Evolutionary conservation across 2,797 vertebrate species (phyloP).

Genomic region (Cyprinella venusta): DNA sequence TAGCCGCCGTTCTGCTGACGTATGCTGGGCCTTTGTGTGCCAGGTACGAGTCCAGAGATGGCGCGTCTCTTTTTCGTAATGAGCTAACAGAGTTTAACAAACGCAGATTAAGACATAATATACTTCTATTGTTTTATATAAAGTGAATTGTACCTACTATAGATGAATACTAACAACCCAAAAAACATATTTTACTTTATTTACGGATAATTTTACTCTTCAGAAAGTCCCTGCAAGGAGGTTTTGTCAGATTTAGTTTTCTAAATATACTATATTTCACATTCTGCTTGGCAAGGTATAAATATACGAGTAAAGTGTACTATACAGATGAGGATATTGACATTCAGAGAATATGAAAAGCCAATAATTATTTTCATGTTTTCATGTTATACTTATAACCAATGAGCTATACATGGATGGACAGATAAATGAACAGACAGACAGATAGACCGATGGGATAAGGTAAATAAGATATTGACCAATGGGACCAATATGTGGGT

Average conservation of each 20-base stretch:
- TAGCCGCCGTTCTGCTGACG: slow-evolving; percentile 52
- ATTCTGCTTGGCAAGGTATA: neutral
- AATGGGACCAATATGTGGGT: neutral
- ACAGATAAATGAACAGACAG: neutral
- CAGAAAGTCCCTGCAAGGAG: neutral
- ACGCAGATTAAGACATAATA: neutral
- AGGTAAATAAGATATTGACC: neutral
- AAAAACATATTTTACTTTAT: neutral
- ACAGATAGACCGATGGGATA: neutral
- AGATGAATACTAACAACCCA: neutral
- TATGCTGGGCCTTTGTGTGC: slow-evolving; percentile 38
- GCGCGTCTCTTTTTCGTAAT: neutral
- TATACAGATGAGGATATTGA: no score
- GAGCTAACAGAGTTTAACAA: slow-evolving; percentile 4
- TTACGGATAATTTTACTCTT: neutral
- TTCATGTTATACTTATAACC: neutral
- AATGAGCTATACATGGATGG: neutral
- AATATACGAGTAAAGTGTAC: neutral
- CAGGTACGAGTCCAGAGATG: slow-evolving; percentile 32
- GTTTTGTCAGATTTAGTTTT: neutral
- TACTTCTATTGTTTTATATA: neutral
- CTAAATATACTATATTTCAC: neutral
- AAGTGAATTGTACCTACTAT: neutral
- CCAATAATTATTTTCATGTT: neutral
- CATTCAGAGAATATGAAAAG: neutral